A percentile compares a stretch with the other conserved stretches of the same genome.
Evolutionary conservation across 2,888 invertebrate species (phyloP).

Genomic region (Agonum fuliginosum): DNA sequence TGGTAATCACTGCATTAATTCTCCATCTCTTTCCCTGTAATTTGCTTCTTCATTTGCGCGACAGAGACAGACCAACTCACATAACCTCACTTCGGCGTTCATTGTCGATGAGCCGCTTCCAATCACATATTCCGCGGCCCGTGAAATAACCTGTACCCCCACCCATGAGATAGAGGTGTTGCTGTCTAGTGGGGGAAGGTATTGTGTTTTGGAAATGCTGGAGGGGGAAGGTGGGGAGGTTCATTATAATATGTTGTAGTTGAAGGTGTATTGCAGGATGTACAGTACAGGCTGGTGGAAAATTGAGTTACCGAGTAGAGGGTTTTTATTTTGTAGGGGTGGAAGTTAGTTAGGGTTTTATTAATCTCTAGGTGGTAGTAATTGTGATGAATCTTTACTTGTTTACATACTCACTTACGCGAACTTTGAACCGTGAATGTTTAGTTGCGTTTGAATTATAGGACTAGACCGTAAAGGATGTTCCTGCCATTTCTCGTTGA

Average conservation of each 20-base stretch:
- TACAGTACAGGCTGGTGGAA: not conserved
- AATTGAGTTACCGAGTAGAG: no score
- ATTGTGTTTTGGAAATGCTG: slow-evolving; percentile 16
- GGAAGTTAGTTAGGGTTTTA: not conserved
- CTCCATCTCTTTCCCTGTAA: not conserved
- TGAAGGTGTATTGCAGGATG: not conserved
- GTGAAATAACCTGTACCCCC: slow-evolving; percentile 63
- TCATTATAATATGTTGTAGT: slow-evolving; percentile 32
- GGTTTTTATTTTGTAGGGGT: not conserved
- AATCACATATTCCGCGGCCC: slow-evolving; percentile 64
- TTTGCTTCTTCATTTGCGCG: not conserved
- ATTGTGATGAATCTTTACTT: not conserved
- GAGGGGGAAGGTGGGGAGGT: not conserved
- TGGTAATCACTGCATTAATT: not conserved
- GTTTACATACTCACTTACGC: no score
- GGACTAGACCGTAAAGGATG: no score
- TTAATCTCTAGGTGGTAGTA: not conserved
- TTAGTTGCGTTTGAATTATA: no score
- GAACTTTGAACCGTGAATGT: no score
- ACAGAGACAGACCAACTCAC: not conserved
- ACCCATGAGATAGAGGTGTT: not conserved
- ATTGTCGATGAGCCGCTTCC: slow-evolving; percentile 61
- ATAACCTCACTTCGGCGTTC: not conserved
- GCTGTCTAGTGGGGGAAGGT: no score
- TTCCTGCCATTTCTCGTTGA: no score